These are phyloP conservation scores for Pteropus alecto DNA, from an alignment of 2,113 vertebrate genomes.

Conservation along the genomic window DNA sequence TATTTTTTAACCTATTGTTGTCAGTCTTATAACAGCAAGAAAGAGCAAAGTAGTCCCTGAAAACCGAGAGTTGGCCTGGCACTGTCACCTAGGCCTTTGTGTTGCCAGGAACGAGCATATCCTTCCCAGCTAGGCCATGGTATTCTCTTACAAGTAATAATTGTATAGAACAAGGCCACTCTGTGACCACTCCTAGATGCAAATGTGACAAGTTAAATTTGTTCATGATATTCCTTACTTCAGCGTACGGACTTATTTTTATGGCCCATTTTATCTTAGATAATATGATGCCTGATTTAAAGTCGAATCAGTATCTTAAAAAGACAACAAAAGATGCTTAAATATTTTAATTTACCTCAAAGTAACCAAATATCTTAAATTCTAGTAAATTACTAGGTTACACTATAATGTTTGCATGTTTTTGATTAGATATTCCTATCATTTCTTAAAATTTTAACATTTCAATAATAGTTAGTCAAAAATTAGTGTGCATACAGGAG, in stretches of 20 bases:
- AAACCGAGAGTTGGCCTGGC: not conserved
- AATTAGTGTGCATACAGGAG: not conserved
- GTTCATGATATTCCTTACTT: not conserved
- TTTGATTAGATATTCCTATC: not conserved
- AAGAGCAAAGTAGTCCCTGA: not conserved
- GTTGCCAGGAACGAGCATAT: not conserved
- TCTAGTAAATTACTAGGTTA: not conserved
- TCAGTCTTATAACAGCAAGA: not conserved
- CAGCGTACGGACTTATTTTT: not conserved
- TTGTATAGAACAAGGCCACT: not conserved
- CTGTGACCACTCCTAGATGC: not conserved
- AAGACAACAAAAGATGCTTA: not conserved
- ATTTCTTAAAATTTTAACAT: not conserved
- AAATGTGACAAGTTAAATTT: not conserved
- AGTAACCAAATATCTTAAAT: not conserved
- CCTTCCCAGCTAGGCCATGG: not conserved
- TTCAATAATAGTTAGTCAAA: not conserved
- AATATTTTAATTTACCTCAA: not conserved
- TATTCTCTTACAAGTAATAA: not conserved
- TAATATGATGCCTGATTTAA: not conserved
- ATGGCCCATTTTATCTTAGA: not conserved
- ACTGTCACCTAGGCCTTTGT: too few species aligned
- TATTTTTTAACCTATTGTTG: not conserved
- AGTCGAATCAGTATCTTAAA: not conserved
- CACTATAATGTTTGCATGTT: not conserved